Evolutionary conservation across 2,797 vertebrate species (phyloP).

Genomic region (Oreochromis grahami): DNA sequence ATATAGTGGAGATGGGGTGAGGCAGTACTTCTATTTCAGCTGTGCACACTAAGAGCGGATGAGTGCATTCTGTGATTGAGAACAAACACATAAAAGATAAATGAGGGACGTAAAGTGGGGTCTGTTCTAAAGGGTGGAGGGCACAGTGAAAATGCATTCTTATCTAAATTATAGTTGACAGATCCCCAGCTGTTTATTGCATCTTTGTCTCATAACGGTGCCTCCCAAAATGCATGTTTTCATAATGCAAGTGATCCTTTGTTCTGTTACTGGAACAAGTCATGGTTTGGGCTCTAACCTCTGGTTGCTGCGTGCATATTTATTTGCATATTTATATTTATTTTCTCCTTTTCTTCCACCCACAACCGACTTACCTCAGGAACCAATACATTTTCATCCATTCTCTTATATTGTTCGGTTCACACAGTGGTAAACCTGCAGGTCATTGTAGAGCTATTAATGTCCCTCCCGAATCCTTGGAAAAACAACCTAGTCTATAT

Average conservation of each 20-base stretch:
- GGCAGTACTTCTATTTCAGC: not conserved
- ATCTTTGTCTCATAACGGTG: not conserved
- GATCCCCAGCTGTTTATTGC: not conserved
- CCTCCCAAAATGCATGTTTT: not conserved
- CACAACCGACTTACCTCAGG: not conserved
- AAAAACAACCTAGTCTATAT: not conserved
- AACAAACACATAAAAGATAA: conserved; percentile 34
- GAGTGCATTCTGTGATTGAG: conserved; percentile 10
- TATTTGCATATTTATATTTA: not conserved
- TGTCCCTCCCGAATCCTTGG: not conserved
- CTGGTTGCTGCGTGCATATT: not conserved
- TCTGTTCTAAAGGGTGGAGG: not conserved
- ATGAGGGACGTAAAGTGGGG: not conserved
- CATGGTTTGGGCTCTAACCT: not conserved
- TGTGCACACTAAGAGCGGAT: not conserved
- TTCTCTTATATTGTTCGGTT: not conserved
- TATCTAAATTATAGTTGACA: not conserved
- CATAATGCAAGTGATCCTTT: not conserved
- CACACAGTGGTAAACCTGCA: not conserved
- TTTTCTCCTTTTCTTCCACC: not conserved
- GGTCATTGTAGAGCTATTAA: rapidly evolving
- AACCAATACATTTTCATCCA: not conserved
- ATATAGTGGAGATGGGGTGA: not conserved
- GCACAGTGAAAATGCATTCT: not conserved
- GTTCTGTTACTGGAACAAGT: not conserved